Evolutionary conservation across 23 tunicate species (phyloP).

Genomic region (Styela clava): DNA sequence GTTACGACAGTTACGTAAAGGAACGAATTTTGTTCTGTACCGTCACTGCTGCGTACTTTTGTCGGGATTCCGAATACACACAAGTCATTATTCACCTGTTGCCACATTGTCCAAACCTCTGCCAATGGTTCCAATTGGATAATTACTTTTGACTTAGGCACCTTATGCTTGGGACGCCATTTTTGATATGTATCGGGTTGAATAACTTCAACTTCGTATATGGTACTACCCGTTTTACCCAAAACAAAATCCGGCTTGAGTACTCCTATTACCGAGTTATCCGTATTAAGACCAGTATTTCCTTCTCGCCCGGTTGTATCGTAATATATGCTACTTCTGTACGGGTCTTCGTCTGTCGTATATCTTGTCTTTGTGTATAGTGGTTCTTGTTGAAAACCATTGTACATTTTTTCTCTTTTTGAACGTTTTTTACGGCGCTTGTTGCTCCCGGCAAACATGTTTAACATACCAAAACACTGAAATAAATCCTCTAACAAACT

Average conservation of each 20-base stretch:
- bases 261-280: background rate
- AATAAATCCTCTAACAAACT: background rate
- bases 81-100: background rate
- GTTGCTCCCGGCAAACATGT: background rate
- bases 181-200: background rate
- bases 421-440: background rate
- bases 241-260: background rate
- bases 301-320: background rate
- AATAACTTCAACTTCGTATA: background rate
- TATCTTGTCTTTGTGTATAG: background rate
- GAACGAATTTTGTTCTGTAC: background rate
- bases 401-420: too few relatives aligned
- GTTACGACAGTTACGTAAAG: background rate
- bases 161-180: background rate
- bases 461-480: background rate
- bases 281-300: background rate
- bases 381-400: background rate
- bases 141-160: background rate
- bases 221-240: background rate
- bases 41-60: background rate
- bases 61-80: background rate
- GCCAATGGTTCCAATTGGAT: background rate
- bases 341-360: background rate
- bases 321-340: background rate
- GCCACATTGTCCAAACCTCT: background rate